Conservation (phyloP, 2,113 vertebrate genomes). For the Notarius lentiginosus region DNA sequence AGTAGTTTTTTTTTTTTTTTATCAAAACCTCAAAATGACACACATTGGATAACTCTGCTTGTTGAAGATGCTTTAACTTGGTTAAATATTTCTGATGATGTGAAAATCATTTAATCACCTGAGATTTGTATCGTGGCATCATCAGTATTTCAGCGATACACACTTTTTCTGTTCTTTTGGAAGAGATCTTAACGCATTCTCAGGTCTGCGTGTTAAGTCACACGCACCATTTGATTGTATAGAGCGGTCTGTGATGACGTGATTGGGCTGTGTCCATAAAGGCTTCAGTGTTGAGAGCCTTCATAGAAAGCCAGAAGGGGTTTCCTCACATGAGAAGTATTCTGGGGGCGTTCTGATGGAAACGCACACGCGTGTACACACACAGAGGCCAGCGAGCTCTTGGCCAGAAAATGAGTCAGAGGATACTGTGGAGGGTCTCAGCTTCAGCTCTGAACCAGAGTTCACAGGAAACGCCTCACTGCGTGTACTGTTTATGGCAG, state of each 20-base stretch:
- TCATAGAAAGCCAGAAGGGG: background rate
- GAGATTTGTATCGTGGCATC: background rate
- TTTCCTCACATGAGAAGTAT: slow-evolving; percentile 15
- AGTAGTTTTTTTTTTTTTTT: background rate
- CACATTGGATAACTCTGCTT: background rate
- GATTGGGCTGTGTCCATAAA: background rate
- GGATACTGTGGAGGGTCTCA: background rate
- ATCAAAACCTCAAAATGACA: background rate
- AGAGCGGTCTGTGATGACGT: background rate
- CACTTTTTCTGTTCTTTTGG: background rate
- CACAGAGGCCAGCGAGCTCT: background rate
- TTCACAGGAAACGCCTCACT: background rate
- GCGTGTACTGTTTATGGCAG: background rate
- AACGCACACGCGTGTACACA: background rate
- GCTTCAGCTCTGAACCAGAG: slow-evolving; percentile 1
- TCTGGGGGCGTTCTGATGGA: slow-evolving; percentile 27
- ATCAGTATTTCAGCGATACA: background rate
- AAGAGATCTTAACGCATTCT: background rate
- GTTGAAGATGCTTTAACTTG: background rate
- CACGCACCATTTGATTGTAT: no score
- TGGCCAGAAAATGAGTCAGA: slow-evolving; percentile 40
- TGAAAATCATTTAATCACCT: background rate
- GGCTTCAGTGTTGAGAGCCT: background rate
- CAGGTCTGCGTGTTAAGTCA: background rate
- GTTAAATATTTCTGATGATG: background rate